These are phyloP conservation scores for Lasioglossum leucozonium DNA, from an alignment of 2,888 invertebrate species.

Conservation along the genomic window DNA sequence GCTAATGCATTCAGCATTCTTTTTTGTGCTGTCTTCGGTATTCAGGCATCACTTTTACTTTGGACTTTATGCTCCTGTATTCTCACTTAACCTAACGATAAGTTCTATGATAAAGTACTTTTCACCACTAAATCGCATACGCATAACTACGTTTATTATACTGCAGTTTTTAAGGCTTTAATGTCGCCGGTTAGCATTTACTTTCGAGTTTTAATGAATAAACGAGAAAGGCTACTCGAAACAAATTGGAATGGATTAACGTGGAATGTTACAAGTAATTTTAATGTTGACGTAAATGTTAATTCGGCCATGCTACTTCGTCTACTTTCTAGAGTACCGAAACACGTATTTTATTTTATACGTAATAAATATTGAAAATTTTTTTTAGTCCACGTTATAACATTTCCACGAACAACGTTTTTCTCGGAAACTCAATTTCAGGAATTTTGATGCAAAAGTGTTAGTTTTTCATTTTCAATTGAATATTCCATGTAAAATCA, in stretches of 20 bases:
- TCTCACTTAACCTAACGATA: neutral
- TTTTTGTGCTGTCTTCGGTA: neutral
- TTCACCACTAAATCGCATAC: neutral
- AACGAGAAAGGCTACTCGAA: neutral
- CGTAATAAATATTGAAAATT: neutral
- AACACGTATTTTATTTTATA: neutral
- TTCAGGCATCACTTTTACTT: neutral
- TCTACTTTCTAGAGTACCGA: neutral
- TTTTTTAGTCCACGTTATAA: neutral
- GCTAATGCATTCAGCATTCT: neutral
- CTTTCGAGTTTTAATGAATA: neutral
- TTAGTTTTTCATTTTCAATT: neutral
- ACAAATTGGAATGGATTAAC: neutral
- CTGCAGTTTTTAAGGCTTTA: neutral
- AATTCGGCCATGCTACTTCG: no score
- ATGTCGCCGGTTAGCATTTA: neutral
- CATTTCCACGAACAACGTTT: neutral
- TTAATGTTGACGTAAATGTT: neutral
- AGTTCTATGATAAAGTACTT: neutral
- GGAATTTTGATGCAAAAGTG: neutral
- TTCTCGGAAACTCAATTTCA: neutral
- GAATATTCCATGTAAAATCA: neutral
- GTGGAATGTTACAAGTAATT: neutral
- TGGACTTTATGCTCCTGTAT: neutral
- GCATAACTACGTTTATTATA: neutral